A percentile compares a stretch with the other conserved stretches of the same genome.
Conservation (phyloP, 2,113 vertebrate species). For the Romanogobio albipinnatus region DNA sequence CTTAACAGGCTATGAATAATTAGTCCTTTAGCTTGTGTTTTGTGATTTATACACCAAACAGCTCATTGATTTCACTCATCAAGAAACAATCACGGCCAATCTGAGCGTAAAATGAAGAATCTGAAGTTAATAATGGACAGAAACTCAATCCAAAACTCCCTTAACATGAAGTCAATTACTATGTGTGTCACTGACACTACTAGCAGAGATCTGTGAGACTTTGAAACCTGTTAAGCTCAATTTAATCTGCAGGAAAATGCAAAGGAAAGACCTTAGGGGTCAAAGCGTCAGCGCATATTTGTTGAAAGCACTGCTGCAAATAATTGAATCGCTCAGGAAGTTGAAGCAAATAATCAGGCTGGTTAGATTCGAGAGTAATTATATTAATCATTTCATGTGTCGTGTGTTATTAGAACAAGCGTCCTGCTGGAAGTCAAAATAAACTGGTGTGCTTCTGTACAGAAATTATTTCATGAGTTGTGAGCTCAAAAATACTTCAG, state of each 20-base stretch:
- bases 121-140: neutral
- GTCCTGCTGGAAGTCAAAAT: neutral
- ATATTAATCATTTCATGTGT: neutral
- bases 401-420: neutral
- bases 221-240: neutral
- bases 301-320: neutral
- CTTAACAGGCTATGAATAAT: slow-evolving; percentile 19
- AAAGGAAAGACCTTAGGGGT: neutral
- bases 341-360: neutral
- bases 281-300: neutral
- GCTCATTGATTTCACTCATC: slow-evolving; percentile 35
- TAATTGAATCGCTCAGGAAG: neutral
- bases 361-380: neutral
- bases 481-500: neutral
- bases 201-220: neutral
- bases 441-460: neutral
- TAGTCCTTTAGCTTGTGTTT: neutral
- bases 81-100: slow-evolving; percentile 22
- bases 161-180: slow-evolving; percentile 2
- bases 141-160: neutral
- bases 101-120: slow-evolving; percentile 23
- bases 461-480: neutral
- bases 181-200: neutral
- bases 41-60: slow-evolving; percentile 15
- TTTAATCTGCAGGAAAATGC: neutral